These are phyloP conservation scores for Alsophila aescularia DNA, from an alignment of 2,888 invertebrate genomes.

Conservation along the genomic window DNA sequence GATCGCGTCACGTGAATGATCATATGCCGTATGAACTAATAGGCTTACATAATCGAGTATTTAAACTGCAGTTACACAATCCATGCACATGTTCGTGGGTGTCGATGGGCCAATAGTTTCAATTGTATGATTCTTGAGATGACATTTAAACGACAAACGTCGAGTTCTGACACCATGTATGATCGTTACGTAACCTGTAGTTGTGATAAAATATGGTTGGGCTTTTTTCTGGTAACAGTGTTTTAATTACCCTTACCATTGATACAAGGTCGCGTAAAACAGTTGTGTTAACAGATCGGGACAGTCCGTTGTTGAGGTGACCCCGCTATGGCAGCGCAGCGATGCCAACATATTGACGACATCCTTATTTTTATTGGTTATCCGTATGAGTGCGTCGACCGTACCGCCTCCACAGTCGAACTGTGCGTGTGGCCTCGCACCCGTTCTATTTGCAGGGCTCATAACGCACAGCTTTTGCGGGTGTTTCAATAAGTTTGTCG, in stretches of 20 bases:
- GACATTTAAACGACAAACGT: conserved; percentile 13
- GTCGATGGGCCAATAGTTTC: conserved; percentile 23
- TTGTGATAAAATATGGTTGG: background rate
- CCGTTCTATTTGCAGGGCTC: conserved; percentile 54
- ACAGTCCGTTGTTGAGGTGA: conserved; percentile 66
- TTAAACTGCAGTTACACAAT: conserved; percentile 29
- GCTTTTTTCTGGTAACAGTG: conserved; percentile 26
- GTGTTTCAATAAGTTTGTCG: conserved; percentile 2
- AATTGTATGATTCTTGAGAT: conserved; percentile 14
- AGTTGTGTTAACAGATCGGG: conserved; percentile 46
- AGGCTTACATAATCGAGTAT: conserved; percentile 31
- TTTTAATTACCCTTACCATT: conserved; percentile 42
- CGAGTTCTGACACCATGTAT: background rate
- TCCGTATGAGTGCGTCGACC: conserved; percentile 79
- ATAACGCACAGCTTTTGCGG: conserved; percentile 21
- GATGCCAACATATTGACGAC: conserved; percentile 83
- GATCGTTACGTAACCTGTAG: conserved; percentile 2
- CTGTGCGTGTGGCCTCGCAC: conserved; percentile 78
- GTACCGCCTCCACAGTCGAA: conserved; percentile 66
- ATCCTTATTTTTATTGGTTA: conserved; percentile 82
- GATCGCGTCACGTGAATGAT: conserved; percentile 31
- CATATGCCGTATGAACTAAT: conserved; percentile 20
- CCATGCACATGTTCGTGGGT: conserved; percentile 31
- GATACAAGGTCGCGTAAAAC: conserved; percentile 40
- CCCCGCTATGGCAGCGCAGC: conserved; percentile 64